phyloP scores from a whole-genome alignment of 2,797 vertebrate genomes.

The Gobio occitaniae region DNA sequence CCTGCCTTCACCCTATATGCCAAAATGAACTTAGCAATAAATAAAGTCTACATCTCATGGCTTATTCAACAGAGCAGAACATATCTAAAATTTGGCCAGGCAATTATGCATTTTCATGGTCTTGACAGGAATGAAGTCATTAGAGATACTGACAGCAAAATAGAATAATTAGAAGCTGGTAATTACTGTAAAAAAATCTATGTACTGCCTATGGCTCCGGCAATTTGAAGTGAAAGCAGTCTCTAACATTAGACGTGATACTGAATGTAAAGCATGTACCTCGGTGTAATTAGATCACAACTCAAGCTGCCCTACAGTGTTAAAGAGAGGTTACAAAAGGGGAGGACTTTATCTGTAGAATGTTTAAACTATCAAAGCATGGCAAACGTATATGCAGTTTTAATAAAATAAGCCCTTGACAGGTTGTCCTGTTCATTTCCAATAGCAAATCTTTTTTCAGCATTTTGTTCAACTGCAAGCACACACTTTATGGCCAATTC shows the following conservation, averaged over 20 bases:
- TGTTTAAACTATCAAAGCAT: constrained; percentile 24
- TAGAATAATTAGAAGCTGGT: constrained; percentile 22
- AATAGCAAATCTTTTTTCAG: neutral
- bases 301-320: constrained; percentile 22
- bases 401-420: constrained; percentile 13
- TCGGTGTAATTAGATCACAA: constrained; percentile 34
- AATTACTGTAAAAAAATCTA: constrained; percentile 18
- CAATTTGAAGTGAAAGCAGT: constrained; percentile 30
- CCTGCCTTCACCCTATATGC: constrained; percentile 4
- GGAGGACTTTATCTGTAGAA: constrained; percentile 2
- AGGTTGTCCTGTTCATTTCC: neutral
- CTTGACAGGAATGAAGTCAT: constrained; percentile 22
- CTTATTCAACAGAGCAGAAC: constrained; percentile 8
- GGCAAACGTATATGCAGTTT: neutral
- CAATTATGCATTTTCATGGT: neutral
- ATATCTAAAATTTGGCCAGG: neutral
- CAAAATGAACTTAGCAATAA: constrained; percentile 29
- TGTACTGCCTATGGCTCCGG: constrained; percentile 17
- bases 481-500: neutral
- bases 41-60: neutral
- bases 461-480: neutral
- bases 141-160: constrained; percentile 26
- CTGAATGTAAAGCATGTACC: constrained; percentile 15
- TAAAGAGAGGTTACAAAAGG: constrained; percentile 7
- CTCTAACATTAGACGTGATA: neutral